phyloP scores from a whole-genome alignment of 2,888 invertebrate genomes.

The Cylindroiulus punctatus region DNA sequence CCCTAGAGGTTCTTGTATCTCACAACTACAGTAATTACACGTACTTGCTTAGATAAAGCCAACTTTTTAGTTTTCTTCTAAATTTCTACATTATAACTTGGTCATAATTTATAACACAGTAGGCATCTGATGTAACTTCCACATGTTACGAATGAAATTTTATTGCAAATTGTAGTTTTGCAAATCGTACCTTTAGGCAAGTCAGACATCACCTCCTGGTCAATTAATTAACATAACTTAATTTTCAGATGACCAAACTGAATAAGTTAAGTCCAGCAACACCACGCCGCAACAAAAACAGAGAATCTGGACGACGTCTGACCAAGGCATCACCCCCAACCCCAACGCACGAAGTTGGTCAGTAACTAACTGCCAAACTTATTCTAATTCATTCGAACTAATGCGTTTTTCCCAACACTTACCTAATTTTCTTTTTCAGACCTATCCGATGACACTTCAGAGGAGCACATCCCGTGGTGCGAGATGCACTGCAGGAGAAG shows the following conservation, averaged over 20 bases:
- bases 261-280: neutral
- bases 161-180: too few relatives aligned
- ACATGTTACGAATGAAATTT: too few relatives aligned
- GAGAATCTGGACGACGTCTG: neutral
- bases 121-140: too few relatives aligned
- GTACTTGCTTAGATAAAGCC: too few relatives aligned
- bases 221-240: neutral
- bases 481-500: neutral
- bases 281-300: neutral
- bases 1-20: too few relatives aligned
- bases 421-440: neutral
- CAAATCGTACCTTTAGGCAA: too few relatives aligned
- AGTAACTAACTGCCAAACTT: neutral
- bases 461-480: slow-evolving; percentile 2
- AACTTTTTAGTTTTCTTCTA: too few relatives aligned
- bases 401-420: neutral
- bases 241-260: neutral
- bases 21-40: too few relatives aligned
- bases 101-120: too few relatives aligned
- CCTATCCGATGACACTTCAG: neutral
- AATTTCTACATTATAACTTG: too few relatives aligned
- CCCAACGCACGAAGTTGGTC: neutral
- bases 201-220: too few relatives aligned
- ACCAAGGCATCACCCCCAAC: neutral
- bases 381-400: too few relatives aligned